Base-by-base conservation (phyloP, 2,888 invertebrate species). In the Acleris emargana region DNA sequence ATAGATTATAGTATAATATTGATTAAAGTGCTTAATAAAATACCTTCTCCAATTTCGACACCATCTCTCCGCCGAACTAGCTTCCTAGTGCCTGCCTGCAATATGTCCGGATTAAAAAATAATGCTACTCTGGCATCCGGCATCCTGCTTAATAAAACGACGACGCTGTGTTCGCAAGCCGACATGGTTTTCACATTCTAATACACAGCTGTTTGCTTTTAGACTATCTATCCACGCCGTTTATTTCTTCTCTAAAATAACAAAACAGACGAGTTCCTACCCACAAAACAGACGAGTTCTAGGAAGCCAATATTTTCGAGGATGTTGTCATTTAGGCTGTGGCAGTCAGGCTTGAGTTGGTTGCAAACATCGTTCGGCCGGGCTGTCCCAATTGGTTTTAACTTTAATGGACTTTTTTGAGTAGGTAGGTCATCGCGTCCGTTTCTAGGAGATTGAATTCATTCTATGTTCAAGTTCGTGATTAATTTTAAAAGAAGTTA, bases 41-140 rank as follows among this genome's bases (percentile, higher is more conserved):
- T 38, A 38, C 38, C 38, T 38, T 38, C 38, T 38, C 38, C 38
- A 38, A 13, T 3, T 38, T 38, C 13, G 38, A 13, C 13, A 38
- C 13, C 38, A 13, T 4, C 13, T 38, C 9, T 9, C 1, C 1
- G 13, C 38, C 1, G 38, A 73, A 70, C 69, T 69, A 74, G 73
- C 75, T 75, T 71, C 71, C 78, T 81, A 77, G 78, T 82, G 80
- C 72, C 76, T 87, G 88, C 81, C 68, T 86, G 89, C 90, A 89
- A 90, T 89, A 89, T 90, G 88, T 80, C 73, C 80, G 88, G 88
- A 87, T 89, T 88, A 88, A 84, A 85, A 87, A 87, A 86, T 84
- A 83, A 86, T 85, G 84, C 82, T 77, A 73, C 74, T 73, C 75
- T 72, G 76, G 59, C 42, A 59, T 58, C 58, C 72, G 75, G 59